These are phyloP conservation scores for Mongoloraphidia duomilia DNA, from an alignment of 2,888 invertebrate genomes.

Conservation along the genomic window DNA sequence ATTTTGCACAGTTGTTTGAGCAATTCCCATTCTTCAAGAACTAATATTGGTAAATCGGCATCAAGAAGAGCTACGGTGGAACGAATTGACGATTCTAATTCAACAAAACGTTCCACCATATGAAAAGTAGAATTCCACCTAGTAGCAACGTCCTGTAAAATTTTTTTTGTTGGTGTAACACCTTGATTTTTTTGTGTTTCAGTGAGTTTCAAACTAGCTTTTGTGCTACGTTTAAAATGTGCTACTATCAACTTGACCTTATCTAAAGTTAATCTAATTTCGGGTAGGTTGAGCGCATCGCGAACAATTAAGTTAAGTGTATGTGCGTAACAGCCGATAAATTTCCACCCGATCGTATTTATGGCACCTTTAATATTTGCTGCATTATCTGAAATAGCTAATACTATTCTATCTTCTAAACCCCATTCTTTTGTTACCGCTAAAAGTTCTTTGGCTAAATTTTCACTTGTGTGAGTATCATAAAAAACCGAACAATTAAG, in stretches of 20 bases:
- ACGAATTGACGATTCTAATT: conserved; percentile 13
- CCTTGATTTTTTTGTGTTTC: conserved; percentile 15
- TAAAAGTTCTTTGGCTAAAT: background rate
- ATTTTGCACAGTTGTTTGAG: background rate
- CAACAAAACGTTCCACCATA: conserved; percentile 15
- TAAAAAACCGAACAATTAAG: background rate
- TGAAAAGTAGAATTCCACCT: conserved; percentile 16
- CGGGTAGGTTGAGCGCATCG: background rate
- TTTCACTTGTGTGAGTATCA: background rate
- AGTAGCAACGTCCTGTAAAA: conserved; percentile 18
- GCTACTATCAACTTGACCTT: conserved; percentile 9
- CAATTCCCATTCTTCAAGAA: background rate
- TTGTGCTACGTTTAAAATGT: conserved; percentile 16
- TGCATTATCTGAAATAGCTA: background rate
- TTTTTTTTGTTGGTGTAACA: conserved; percentile 11
- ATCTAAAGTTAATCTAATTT: background rate
- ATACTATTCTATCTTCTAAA: background rate
- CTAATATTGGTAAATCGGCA: background rate
- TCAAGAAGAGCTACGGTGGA: conserved; percentile 13
- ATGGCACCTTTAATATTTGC: background rate
- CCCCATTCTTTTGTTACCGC: background rate
- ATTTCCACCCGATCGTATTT: background rate
- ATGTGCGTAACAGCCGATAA: background rate
- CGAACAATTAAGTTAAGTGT: background rate
- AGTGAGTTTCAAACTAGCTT: conserved; percentile 12